Evolutionary conservation across 2,113 vertebrate genomes (phyloP), one percentile per base, ranked within the genome.

Genomic region (Entomyzon cyanotis): DNA sequence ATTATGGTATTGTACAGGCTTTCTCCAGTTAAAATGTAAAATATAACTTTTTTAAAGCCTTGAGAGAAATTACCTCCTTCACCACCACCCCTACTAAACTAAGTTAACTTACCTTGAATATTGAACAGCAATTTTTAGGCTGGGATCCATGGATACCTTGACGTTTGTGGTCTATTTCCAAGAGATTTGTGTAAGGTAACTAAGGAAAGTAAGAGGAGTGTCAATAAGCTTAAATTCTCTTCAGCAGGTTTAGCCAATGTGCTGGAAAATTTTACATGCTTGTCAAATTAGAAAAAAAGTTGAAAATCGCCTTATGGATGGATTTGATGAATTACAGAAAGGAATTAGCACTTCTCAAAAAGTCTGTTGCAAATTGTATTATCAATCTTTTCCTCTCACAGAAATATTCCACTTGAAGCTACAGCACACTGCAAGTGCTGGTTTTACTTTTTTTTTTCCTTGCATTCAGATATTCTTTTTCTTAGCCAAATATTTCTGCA

Each of bases 301-400:
- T 93, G 23, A 67, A 91, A 73, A 87, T 85, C 0, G 0, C 10
- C 24, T 79, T 79, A 87, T 50, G 21, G 30, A 44, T 49, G 13
- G 44, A 87, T 64, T 67, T 84, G 52, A 84, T 81, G n/a, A 93
- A 81, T 81, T 86, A 68, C n/a, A 87, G 39, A 35, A 87, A 94
- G 49, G 3, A 20, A 80, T 58, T 42, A 89, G 56, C 19, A 68
- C 13, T 39, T 82, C 44, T 76, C 67, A 69, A 91, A 52, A 87
- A 86, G 11, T 20, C 33, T 81, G 41, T 19, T 81, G 22, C 44
- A 94, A 90, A 75, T 9, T 75, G 4, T 7, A 55, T 79, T 73
- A 88, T 75, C 47, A 84, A 47, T 23, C 25, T 78, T 75, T 74
- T 86, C 17, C 52, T 67, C 15, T 28, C 12, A 53, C 4, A 53